A percentile compares a stretch with the other conserved stretches of the same genome.
These are phyloP conservation scores for Tachysurus fulvidraco DNA, from an alignment of 2,113 vertebrate species.

Conservation along the genomic window DNA sequence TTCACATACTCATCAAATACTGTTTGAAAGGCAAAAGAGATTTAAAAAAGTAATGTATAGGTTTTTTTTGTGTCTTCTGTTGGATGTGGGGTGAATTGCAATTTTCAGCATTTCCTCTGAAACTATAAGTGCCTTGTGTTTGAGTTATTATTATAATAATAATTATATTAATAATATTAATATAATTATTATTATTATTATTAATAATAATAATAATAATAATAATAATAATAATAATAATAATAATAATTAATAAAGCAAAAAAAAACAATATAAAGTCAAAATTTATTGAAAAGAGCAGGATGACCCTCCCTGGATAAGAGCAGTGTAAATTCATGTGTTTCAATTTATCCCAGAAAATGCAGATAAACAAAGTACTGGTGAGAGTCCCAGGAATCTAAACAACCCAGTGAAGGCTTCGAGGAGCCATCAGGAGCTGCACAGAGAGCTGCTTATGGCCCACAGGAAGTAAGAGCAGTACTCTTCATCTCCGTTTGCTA, in stretches of 20 bases:
- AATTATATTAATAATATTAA: too few species aligned
- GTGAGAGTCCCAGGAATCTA: conserved; percentile 45
- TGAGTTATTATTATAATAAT: too few species aligned
- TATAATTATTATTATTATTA: too few species aligned
- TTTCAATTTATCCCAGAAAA: conserved; percentile 52
- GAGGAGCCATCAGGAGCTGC: conserved; percentile 72
- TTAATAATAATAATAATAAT: too few species aligned
- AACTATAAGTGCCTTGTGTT: not conserved
- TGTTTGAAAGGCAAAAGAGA: not conserved
- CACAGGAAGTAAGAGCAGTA: conserved; percentile 68
- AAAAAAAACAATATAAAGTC: not conserved
- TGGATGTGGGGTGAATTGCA: not conserved
- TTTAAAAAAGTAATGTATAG: too few species aligned
- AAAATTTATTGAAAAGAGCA: too few species aligned
- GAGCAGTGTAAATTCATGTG: not conserved
- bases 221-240: too few species aligned
- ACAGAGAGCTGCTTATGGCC: conserved; percentile 71
- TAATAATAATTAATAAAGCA: not conserved
- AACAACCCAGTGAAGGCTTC: conserved; percentile 56
- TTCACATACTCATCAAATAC: not conserved
- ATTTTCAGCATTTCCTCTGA: not conserved
- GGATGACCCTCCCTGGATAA: too few species aligned
- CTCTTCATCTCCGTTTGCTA: not conserved
- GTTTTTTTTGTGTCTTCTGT: not conserved
- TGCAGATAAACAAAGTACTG: conserved; percentile 42